These are phyloP conservation scores for Drosophila bifasciata DNA, from an alignment of 1,140 invertebrate genomes.

Conservation along the genomic window DNA sequence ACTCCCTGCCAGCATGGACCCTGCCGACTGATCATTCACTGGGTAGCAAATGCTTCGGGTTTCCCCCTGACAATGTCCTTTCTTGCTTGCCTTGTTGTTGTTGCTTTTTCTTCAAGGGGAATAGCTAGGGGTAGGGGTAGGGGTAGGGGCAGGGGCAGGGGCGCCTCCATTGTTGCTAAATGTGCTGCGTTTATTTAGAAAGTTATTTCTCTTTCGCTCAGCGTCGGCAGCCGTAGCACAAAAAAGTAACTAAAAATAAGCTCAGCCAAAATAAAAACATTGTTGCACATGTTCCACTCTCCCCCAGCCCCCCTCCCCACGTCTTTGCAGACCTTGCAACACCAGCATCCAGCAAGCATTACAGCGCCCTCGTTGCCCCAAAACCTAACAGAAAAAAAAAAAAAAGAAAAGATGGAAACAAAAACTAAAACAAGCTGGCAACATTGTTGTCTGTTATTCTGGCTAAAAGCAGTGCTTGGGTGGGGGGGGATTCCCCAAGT, in stretches of 20 bases:
- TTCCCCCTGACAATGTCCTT: too few relatives aligned
- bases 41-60: too few relatives aligned
- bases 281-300: slow-evolving; percentile 71
- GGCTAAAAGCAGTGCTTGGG: slow-evolving; percentile 1
- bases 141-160: too few relatives aligned
- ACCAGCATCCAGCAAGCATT: slow-evolving; percentile 3
- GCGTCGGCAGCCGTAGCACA: slow-evolving; percentile 28
- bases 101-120: too few relatives aligned
- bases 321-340: slow-evolving; percentile 14
- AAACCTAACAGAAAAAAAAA: slow-evolving; percentile 25
- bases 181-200: slow-evolving; percentile 76
- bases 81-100: too few relatives aligned
- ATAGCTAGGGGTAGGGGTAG: too few relatives aligned
- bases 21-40: too few relatives aligned
- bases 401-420: slow-evolving; percentile 23
- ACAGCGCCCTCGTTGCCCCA: background rate
- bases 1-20: too few relatives aligned
- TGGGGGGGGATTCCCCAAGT: background rate
- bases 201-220: slow-evolving; percentile 69
- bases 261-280: slow-evolving; percentile 77
- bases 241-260: slow-evolving; percentile 81
- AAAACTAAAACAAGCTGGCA: slow-evolving; percentile 50
- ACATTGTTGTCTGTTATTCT: slow-evolving; percentile 49
- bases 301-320: background rate
- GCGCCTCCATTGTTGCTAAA: slow-evolving; percentile 65